Evolutionary conservation across 1,140 invertebrate species (phyloP), one percentile per base, ranked within the genome.

Genomic region (Eufriesea mexicana): DNA sequence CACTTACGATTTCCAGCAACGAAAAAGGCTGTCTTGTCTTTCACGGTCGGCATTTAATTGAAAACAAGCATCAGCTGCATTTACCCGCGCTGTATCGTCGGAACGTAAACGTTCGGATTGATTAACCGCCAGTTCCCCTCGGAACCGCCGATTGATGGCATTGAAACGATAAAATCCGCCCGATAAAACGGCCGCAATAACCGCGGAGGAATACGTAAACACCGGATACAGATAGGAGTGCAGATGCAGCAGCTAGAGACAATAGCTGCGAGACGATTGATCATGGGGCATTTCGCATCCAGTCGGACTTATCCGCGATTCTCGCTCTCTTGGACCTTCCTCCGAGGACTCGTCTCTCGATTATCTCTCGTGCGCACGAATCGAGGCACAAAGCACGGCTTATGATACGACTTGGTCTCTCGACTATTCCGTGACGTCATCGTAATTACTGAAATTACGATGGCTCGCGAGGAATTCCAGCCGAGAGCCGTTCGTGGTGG

Each of bases 361-460:
- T 16, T 54, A 25, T 59, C 45, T 55, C 10, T 23, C 42, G 20
- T 55, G 12, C 4, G 23, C 8, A 23, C 59, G 57, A 28, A 25
- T 35, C 35, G 18, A 5, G 6, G 23, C 68, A 73, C 47, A 66
- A 70, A 59, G 55, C 49, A 20, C n/a, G 35, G 35, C 35, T 35
- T 35, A 35, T 35, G 35, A 35, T 35, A 4, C 35, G 35, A 2
- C 35, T 35, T 4, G 35, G 35, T 35, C 35, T 35, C 35, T 35
- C 4, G 1, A 2, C 25, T 25, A 25, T 61, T 25, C 59, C 73
- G 57, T 73, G 85, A 86, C 84, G 85, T 86, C 84, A 77, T 72
- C 61, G 74, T 81, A 86, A 86, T 86, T 86, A 86, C 79, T 77
- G 35, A 86, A 86, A 85, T 86, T 82, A 83, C 80, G 72, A 35